Evolutionary conservation across 2,888 invertebrate species (phyloP).

Genomic region (Sicus ferrugineus): DNA sequence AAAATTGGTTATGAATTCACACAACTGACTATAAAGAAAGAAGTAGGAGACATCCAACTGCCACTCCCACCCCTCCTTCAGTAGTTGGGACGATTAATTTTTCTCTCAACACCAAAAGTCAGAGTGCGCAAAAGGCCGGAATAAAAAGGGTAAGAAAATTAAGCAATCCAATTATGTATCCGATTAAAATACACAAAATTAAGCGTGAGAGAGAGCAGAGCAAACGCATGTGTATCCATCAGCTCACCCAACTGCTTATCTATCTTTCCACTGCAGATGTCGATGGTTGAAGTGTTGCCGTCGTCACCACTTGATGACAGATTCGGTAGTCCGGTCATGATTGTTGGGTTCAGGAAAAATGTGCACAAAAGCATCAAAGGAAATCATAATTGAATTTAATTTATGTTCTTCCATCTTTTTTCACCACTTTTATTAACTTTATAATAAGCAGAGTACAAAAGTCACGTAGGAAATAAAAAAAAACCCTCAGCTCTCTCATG

Average conservation of each 20-base stretch:
- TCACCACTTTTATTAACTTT: background rate
- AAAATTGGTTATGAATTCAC: too few species aligned
- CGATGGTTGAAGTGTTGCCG: background rate
- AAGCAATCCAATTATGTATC: constrained; percentile 42
- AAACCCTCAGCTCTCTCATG: background rate
- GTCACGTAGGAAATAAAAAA: background rate
- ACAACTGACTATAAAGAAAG: too few species aligned
- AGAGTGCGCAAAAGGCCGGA: constrained; percentile 13
- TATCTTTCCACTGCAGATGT: constrained; percentile 8
- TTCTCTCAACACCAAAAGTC: constrained; percentile 5
- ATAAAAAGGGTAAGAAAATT: constrained; percentile 23
- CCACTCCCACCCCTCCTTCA: background rate
- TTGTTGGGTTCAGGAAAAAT: background rate
- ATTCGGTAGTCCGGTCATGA: background rate
- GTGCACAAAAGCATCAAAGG: background rate
- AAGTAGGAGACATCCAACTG: too few species aligned
- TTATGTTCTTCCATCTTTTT: background rate
- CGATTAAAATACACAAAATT: constrained; percentile 27
- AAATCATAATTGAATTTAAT: background rate
- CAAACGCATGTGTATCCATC: constrained; percentile 22
- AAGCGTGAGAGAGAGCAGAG: background rate
- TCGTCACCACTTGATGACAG: background rate
- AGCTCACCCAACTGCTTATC: background rate
- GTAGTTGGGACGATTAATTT: background rate
- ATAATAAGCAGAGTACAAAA: background rate